Evolutionary conservation across 1,140 invertebrate genomes (phyloP).

Genomic region (Akabosia matsudoensis): DNA sequence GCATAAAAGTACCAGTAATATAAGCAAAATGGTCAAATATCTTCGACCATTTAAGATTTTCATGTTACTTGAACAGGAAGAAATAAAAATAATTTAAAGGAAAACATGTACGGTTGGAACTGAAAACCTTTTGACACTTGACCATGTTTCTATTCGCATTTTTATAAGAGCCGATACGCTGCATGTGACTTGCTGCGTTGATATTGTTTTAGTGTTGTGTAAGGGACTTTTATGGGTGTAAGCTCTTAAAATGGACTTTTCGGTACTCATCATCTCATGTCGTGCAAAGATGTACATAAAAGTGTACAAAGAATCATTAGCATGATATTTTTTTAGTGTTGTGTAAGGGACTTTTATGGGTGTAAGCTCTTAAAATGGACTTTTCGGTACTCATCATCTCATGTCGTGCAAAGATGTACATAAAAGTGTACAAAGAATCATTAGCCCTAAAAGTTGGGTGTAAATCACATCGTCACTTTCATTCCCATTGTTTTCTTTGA

Average conservation of each 20-base stretch:
- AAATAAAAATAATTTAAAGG: too few relatives aligned
- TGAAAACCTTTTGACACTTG: too few relatives aligned
- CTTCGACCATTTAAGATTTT: too few relatives aligned
- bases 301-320: neutral
- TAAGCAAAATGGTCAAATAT: too few relatives aligned
- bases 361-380: neutral
- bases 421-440: neutral
- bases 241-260: neutral
- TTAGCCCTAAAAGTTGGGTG: neutral
- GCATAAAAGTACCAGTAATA: too few relatives aligned
- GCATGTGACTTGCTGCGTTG: too few relatives aligned
- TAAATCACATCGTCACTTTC: constrained; percentile 13
- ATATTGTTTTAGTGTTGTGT: neutral
- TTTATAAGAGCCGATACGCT: too few relatives aligned
- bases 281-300: neutral
- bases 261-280: neutral
- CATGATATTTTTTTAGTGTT: neutral
- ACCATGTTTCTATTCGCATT: too few relatives aligned
- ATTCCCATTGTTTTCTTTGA: neutral
- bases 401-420: neutral
- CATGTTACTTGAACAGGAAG: too few relatives aligned
- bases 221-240: neutral
- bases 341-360: constrained; percentile 4
- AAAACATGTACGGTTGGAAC: too few relatives aligned
- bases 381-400: neutral